Conservation (phyloP, 2,113 vertebrate species). For the Ophthalmolycus amberensis region DNA sequence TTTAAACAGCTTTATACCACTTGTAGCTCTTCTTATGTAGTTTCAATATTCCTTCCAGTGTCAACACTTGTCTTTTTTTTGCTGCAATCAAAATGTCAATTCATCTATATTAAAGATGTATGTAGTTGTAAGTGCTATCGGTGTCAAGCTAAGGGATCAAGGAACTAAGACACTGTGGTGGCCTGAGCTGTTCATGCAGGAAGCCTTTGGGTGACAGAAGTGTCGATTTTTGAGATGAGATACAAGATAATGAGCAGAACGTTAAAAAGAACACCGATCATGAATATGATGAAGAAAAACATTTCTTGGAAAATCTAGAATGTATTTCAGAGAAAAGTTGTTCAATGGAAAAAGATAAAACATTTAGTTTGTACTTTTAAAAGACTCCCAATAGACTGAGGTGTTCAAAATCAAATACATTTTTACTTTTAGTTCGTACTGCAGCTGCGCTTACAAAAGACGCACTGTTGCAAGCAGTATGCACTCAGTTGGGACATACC, state of each 20-base stretch:
- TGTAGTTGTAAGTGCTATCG: conserved; percentile 27
- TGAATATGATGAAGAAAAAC: not conserved
- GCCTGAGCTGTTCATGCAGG: not conserved
- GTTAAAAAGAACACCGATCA: not conserved
- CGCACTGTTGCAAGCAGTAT: not conserved
- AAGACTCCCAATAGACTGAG: not conserved
- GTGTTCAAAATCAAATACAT: not conserved
- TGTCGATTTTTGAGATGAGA: conserved; percentile 4
- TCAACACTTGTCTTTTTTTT: conserved; percentile 3
- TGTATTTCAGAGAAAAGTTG: conserved; percentile 42
- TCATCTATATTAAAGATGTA: not conserved
- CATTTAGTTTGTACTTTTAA: conserved; percentile 27
- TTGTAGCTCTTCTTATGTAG: conserved; percentile 18
- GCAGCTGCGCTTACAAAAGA: not conserved
- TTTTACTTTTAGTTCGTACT: not conserved
- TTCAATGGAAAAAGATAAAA: conserved; percentile 57
- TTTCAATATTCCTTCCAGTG: not conserved
- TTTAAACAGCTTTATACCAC: conserved; percentile 29
- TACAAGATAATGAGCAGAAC: conserved; percentile 4
- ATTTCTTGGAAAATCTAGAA: conserved; percentile 1
- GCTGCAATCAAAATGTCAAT: conserved; percentile 2
- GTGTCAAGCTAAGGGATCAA: conserved; percentile 34
- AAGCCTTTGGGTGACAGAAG: not conserved
- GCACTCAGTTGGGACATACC: not conserved
- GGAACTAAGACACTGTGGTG: not conserved